Percentiles rank a stretch among this genome's conserved stretches.
Evolutionary conservation across 2,113 vertebrate species (phyloP).

Genomic region (Chionodraco myersi): DNA sequence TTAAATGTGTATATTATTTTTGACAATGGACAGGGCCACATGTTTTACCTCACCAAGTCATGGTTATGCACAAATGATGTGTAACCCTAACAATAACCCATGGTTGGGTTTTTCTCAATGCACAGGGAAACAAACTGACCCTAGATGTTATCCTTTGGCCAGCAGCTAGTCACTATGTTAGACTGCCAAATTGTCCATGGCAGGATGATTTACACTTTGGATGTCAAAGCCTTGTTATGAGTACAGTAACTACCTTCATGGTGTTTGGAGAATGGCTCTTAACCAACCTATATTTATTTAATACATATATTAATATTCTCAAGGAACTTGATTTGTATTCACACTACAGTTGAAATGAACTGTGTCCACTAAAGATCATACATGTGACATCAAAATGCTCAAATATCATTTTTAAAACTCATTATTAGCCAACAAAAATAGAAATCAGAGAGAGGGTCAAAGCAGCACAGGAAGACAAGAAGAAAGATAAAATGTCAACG

Average conservation of each 20-base stretch:
- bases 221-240: neutral
- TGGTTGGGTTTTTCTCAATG: neutral
- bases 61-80: neutral
- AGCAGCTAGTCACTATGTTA: neutral
- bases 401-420: neutral
- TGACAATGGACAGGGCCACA: neutral
- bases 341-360: neutral
- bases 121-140: neutral
- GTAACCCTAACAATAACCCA: too few relatives aligned
- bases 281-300: neutral
- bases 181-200: neutral
- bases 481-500: neutral
- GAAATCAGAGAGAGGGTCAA: neutral
- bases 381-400: neutral
- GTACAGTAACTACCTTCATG: neutral
- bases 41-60: neutral
- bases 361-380: conserved; percentile 1
- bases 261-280: neutral
- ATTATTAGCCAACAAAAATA: neutral
- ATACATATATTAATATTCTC: neutral
- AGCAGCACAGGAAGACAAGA: neutral
- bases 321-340: neutral
- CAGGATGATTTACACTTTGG: neutral
- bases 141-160: neutral
- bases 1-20: too few relatives aligned